Evolutionary conservation across 2,797 vertebrate species (phyloP).

Genomic region (Sardinella longiceps): DNA sequence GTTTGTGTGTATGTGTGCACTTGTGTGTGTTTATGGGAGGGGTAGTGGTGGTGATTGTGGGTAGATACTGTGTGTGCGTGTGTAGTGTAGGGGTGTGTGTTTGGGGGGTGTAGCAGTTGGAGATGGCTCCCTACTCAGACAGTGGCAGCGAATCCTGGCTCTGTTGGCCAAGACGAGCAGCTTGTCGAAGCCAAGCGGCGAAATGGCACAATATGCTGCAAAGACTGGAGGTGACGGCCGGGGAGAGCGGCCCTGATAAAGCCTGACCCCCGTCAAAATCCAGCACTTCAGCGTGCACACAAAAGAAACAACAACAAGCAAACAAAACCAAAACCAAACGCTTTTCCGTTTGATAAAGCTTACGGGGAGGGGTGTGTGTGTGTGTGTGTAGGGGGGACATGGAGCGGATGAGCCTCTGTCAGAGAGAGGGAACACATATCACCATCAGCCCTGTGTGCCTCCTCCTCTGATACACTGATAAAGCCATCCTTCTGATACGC

Average conservation of each 20-base stretch:
- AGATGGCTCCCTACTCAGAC: conserved; percentile 23
- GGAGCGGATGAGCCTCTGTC: conserved; percentile 11
- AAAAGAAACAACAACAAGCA: neutral
- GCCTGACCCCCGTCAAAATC: conserved; percentile 51
- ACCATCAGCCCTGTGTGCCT: conserved; percentile 22
- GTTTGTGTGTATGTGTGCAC: neutral
- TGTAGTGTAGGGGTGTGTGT: neutral
- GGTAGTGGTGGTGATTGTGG: neutral
- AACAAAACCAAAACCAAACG: conserved; percentile 39
- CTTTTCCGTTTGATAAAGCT: conserved; percentile 54
- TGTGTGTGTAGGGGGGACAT: conserved; percentile 42
- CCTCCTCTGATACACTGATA: conserved; percentile 48
- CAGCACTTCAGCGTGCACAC: conserved; percentile 41
- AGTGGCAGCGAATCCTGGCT: conserved; percentile 23
- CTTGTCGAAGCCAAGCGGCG: conserved; percentile 50
- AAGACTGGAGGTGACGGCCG: conserved; percentile 57
- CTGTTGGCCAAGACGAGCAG: conserved; percentile 45
- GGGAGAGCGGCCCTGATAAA: conserved; percentile 51
- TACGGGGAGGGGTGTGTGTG: conserved; percentile 42
- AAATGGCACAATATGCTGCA: conserved; percentile 56
- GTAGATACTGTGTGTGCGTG: neutral
- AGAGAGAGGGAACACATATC: conserved; percentile 46
- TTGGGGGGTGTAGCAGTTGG: neutral
- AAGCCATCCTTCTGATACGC: conserved; percentile 38
- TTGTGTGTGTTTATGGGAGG: neutral